Conservation (phyloP, 1,140 invertebrate genomes). For the Cotesia chilonis region DNA sequence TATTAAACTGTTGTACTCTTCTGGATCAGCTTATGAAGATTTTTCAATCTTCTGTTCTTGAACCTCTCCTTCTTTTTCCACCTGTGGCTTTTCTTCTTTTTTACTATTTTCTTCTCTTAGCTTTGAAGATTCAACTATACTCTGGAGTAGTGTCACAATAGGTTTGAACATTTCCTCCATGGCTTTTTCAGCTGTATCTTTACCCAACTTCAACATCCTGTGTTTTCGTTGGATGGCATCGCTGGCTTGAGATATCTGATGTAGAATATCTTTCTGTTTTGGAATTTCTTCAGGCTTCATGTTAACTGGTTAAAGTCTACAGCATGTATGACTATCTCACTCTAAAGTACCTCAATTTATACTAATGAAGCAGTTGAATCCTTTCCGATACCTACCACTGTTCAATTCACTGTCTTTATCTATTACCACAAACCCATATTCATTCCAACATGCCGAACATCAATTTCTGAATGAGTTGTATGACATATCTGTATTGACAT, state of each 20-base stretch:
- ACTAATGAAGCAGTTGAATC: constrained; percentile 31
- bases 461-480: constrained; percentile 21
- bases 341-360: constrained; percentile 18
- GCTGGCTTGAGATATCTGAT: constrained; percentile 37
- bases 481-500: constrained; percentile 8
- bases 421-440: constrained; percentile 8
- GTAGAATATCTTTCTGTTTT: constrained; percentile 28
- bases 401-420: constrained; percentile 45
- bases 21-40: too few species aligned
- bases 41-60: too few species aligned
- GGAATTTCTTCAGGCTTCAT: constrained; percentile 23
- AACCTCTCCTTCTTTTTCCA: too few species aligned
- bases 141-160: constrained; percentile 4
- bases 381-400: neutral
- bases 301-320: neutral
- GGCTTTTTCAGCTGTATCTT: constrained; percentile 19
- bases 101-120: too few species aligned
- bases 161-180: constrained; percentile 32
- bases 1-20: too few species aligned
- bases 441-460: constrained; percentile 10
- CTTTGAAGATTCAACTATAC: too few species aligned
- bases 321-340: constrained; percentile 1
- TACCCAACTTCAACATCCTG: constrained; percentile 24
- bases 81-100: too few species aligned
- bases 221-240: constrained; percentile 40